phyloP scores from a whole-genome alignment of 2,113 vertebrate species.

The Tachuris rubrigastra region DNA sequence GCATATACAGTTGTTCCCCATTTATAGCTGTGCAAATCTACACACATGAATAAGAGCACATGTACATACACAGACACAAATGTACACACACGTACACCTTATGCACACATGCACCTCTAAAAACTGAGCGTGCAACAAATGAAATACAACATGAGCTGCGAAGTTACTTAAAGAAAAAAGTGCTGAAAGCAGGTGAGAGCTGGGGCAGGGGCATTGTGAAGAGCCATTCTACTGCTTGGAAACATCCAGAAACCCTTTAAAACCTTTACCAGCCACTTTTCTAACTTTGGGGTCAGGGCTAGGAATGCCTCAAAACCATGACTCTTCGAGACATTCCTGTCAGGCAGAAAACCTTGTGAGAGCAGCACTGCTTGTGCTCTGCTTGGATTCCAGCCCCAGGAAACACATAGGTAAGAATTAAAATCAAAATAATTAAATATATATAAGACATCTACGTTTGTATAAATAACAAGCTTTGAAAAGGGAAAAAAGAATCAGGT shows the following conservation, averaged over 20 bases:
- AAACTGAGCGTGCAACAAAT: background rate
- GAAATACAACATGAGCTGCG: background rate
- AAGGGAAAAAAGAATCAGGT: background rate
- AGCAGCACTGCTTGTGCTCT: background rate
- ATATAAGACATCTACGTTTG: background rate
- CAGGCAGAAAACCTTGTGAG: background rate
- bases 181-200: background rate
- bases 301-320: background rate
- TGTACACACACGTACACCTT: fast-evolving
- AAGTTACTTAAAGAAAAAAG: background rate
- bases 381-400: background rate
- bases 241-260: background rate
- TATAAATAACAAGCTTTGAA: background rate
- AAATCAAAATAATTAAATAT: background rate
- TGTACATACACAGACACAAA: too few species aligned
- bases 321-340: background rate
- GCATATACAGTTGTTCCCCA: background rate
- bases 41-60: background rate
- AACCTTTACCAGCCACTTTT: background rate
- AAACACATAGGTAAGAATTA: background rate
- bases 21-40: background rate
- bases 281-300: background rate
- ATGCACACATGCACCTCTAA: fast-evolving
- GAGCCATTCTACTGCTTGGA: background rate
- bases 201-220: background rate